phyloP scores from a whole-genome alignment of 2,113 vertebrate species.

The Aldabrachelys gigantea region DNA sequence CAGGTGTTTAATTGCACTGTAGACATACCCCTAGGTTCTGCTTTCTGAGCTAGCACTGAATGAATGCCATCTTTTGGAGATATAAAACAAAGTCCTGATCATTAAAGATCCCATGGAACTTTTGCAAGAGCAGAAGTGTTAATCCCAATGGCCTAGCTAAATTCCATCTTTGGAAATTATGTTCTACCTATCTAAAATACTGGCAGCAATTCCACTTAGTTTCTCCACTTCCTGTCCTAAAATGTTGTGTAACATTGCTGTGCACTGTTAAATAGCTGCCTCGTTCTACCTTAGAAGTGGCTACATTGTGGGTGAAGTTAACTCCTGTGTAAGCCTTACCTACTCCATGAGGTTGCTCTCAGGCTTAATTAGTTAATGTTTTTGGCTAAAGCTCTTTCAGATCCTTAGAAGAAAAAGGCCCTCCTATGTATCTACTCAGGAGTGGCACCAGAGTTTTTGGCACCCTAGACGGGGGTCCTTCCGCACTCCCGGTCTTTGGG shows the following conservation, averaged over 20 bases:
- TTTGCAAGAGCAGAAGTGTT: not conserved
- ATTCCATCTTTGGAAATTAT: not conserved
- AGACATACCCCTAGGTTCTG: not conserved
- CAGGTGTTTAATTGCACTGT: no score
- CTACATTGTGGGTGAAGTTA: not conserved
- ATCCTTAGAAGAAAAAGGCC: not conserved
- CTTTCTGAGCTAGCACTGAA: not conserved
- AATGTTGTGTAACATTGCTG: not conserved
- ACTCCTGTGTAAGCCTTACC: not conserved
- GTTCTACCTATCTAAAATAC: not conserved
- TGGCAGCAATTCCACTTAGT: not conserved
- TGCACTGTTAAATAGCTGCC: not conserved
- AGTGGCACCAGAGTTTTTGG: no score
- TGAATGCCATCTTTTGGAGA: not conserved
- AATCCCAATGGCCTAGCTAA: not conserved
- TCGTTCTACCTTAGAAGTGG: not conserved
- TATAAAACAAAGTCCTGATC: not conserved
- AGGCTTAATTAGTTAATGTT: not conserved
- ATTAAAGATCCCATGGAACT: not conserved
- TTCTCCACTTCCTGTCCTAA: constrained; percentile 4
- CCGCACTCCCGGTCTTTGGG: no score
- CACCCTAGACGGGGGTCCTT: no score
- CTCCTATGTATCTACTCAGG: not conserved
- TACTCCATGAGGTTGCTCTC: not conserved
- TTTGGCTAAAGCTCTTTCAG: not conserved